Percentiles rank a stretch among this genome's conserved stretches.
Conservation (phyloP, 2,797 vertebrate genomes). For the Salarias fasciatus region DNA sequence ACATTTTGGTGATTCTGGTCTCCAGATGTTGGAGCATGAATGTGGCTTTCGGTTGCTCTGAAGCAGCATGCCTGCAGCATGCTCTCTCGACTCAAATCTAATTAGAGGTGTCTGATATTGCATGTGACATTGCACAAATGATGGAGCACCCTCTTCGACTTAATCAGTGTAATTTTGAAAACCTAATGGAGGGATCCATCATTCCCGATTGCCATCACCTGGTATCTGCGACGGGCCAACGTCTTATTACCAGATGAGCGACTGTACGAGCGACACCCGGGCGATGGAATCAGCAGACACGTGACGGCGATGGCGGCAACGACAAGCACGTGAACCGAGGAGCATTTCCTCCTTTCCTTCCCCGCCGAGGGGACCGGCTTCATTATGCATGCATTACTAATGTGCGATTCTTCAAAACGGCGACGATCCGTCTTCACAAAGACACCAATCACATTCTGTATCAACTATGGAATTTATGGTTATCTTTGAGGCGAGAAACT, state of each 20-base stretch:
- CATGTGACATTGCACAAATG: slow-evolving; percentile 1
- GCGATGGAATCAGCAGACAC: slow-evolving; percentile 14
- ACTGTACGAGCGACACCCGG: background rate
- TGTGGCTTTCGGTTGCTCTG: no score
- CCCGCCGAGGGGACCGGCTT: slow-evolving; percentile 9
- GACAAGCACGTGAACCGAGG: background rate
- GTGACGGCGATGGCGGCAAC: background rate
- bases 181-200: slow-evolving; percentile 26
- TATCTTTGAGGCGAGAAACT: slow-evolving; percentile 15
- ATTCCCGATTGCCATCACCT: slow-evolving; percentile 15
- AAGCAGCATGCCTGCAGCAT: slow-evolving; percentile 1
- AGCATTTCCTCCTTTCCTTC: slow-evolving; percentile 10
- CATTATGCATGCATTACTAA: slow-evolving; percentile 26
- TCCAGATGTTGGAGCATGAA: no score
- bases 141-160: slow-evolving; percentile 12
- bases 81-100: slow-evolving; percentile 6
- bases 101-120: slow-evolving; percentile 7
- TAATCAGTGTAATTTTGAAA: slow-evolving; percentile 34
- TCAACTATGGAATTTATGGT: slow-evolving; percentile 13
- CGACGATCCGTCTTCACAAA: slow-evolving; percentile 24
- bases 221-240: background rate
- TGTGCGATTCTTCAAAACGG: slow-evolving; percentile 22
- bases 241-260: background rate
- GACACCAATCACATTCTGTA: slow-evolving; percentile 11
- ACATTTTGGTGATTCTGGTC: no score